phyloP scores from a whole-genome alignment of 2,888 invertebrate genomes.

The Trachelus tabidus region DNA sequence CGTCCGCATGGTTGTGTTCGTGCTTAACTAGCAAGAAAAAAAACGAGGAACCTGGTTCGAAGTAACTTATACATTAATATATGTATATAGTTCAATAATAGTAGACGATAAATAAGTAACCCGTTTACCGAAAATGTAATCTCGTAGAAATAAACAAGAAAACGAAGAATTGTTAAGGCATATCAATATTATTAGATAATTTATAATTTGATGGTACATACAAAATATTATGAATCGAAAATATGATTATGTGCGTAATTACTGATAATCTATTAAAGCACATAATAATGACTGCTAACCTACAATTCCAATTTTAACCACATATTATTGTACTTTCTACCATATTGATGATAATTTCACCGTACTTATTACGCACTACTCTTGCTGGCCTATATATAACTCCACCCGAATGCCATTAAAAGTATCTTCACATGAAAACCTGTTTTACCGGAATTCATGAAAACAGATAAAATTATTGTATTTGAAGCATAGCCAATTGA shows the following conservation, averaged over 20 bases:
- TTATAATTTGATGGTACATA: not conserved
- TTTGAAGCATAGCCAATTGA: not conserved
- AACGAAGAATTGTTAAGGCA: not conserved
- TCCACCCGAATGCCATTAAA: not conserved
- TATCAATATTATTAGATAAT: not conserved
- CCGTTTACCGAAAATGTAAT: not conserved
- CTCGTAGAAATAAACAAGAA: not conserved
- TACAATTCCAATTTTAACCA: not conserved
- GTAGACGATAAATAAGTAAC: not conserved
- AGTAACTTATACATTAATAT: not conserved
- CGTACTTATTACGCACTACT: not conserved
- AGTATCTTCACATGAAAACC: not conserved
- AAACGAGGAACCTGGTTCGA: not conserved
- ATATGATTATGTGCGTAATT: not conserved
- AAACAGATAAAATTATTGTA: not conserved
- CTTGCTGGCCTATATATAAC: not conserved
- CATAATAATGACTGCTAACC: not conserved
- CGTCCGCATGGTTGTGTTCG: not conserved
- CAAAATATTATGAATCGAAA: not conserved
- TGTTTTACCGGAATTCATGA: not conserved
- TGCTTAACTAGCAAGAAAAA: not conserved
- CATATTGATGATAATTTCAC: not conserved
- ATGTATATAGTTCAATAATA: not conserved
- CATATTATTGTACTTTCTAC: not conserved
- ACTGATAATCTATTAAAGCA: not conserved